Base-by-base conservation (phyloP, 2,888 invertebrate genomes). In the Anaspis maculata region DNA sequence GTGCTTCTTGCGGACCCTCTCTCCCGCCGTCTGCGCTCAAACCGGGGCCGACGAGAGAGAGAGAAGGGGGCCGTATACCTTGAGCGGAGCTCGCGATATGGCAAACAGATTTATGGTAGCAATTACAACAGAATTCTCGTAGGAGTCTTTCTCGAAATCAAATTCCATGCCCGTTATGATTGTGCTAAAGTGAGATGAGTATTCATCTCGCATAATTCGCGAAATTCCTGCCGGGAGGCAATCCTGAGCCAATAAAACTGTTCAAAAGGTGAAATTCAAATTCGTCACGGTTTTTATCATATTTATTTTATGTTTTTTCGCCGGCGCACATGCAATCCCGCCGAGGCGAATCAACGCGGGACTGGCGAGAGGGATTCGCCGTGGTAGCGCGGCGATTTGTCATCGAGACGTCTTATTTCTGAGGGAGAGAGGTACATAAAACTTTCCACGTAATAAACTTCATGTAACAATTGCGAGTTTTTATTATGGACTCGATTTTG, bases 1-100 rank as follows among this genome's bases (percentile, higher is more conserved):
- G 13, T 32, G 31, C 40, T 40, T 36, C 41, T 41, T 34, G 34
- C 30, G 37, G 37, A 41, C 37, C 37, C 34, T 37, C 27, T 33
- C 31, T 29, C 31, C 30, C 28, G 25, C 27, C 36, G 32, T 27
- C 27, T 23, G 32, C 24, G 14, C 13, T 31, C 29, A 27, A 28
- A 37, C 41, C 26, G 37, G 32, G 44, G 44, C 35, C 44, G 39
- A 48, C n/a, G n/a, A n/a, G n/a, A n/a, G n/a, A n/a, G n/a, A n/a
- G n/a, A n/a, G n/a, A n/a, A n/a, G n/a, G n/a, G n/a, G n/a, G n/a
- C n/a, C n/a, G n/a, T n/a, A n/a, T n/a, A n/a, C n/a, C n/a, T n/a
- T n/a, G n/a, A n/a, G n/a, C n/a, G n/a, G n/a, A n/a, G n/a, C n/a
- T 42, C 37, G 42, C 42, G 45, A 44, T 48, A 46, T 46, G 46